A percentile compares a stretch with the other conserved stretches of the same genome.
These are phyloP conservation scores for Sebastes reedi DNA, from an alignment of 2,797 vertebrate species.

Conservation along the genomic window DNA sequence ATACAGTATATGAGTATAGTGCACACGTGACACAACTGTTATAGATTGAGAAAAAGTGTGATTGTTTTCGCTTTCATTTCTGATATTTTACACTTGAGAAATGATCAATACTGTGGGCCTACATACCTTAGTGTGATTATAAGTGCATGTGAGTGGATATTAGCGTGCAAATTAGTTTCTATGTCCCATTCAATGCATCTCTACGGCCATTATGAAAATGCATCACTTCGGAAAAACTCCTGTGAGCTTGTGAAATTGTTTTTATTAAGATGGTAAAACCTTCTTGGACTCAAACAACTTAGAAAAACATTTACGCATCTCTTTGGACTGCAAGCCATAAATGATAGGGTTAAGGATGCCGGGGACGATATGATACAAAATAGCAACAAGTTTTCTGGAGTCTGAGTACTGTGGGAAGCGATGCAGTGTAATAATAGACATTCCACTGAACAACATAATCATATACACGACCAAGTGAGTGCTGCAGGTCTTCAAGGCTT, in stretches of 20 bases:
- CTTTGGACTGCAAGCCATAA: conserved; percentile 39
- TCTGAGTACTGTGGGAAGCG: conserved; percentile 31
- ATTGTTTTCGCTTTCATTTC: too few species aligned
- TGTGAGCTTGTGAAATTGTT: neutral
- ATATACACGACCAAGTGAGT: conserved; percentile 68
- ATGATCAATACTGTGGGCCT: too few species aligned
- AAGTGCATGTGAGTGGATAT: too few species aligned
- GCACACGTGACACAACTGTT: too few species aligned
- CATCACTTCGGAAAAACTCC: too few species aligned
- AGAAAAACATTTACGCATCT: neutral
- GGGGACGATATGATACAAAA: conserved; percentile 46
- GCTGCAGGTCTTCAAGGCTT: conserved; percentile 65
- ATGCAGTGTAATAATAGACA: conserved; percentile 23
- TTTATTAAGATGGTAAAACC: neutral
- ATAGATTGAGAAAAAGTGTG: too few species aligned
- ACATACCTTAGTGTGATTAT: too few species aligned
- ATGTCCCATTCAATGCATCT: too few species aligned
- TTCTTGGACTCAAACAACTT: neutral
- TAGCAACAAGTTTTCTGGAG: conserved; percentile 8
- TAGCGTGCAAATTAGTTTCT: too few species aligned
- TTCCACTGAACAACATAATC: conserved; percentile 37
- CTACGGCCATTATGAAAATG: too few species aligned
- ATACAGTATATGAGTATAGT: too few species aligned
- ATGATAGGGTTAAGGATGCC: conserved; percentile 36
- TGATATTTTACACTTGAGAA: too few species aligned